Conservation (phyloP, 1,140 invertebrate genomes). For the Lepidotrigona ventralis region DNA sequence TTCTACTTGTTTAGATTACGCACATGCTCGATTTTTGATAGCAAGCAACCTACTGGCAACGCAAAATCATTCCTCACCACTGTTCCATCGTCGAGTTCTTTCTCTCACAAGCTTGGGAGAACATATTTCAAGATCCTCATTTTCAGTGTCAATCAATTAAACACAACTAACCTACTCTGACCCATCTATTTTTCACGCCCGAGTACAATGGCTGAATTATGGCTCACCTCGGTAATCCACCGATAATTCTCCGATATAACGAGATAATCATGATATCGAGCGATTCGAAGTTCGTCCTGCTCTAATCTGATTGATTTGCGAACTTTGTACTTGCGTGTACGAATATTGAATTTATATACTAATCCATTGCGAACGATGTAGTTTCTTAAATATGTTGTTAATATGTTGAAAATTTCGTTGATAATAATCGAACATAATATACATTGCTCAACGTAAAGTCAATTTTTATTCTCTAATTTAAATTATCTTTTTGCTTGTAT, state of each 20-base stretch:
- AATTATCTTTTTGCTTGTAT: too few relatives aligned
- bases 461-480: too few relatives aligned
- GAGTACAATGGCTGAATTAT: not conserved
- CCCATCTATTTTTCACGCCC: not conserved
- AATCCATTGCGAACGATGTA: not conserved
- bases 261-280: too few relatives aligned
- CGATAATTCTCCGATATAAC: not conserved
- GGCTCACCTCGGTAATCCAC: not conserved
- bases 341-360: not conserved
- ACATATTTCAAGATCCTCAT: not conserved
- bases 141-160: slow-evolving; percentile 2
- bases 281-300: not conserved
- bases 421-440: too few relatives aligned
- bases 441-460: too few relatives aligned
- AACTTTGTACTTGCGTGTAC: not conserved
- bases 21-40: not conserved
- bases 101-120: too few relatives aligned
- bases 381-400: too few relatives aligned
- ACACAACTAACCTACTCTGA: not conserved
- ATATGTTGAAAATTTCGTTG: too few relatives aligned
- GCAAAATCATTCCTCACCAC: not conserved
- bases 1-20: not conserved
- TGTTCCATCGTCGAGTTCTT: not conserved
- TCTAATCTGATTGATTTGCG: not conserved
- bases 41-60: not conserved